phyloP scores from a whole-genome alignment of 2,888 invertebrate genomes.

The Lobophora halterata region DNA sequence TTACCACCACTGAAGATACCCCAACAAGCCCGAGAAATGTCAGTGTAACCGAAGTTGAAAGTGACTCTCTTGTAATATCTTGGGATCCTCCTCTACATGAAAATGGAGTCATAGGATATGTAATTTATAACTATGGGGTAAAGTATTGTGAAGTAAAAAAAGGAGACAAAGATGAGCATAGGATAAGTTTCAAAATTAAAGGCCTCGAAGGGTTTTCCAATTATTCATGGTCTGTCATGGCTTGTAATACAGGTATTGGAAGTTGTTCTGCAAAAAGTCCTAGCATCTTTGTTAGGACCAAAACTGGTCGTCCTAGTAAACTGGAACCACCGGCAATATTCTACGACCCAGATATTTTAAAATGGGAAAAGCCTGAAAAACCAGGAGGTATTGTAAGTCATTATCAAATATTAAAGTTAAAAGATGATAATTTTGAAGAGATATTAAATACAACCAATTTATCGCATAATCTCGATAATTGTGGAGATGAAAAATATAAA shows the following conservation, averaged over 20 bases:
- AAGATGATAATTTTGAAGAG: slow-evolving; percentile 47
- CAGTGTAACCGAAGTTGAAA: slow-evolving; percentile 78
- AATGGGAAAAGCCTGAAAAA: slow-evolving; percentile 74
- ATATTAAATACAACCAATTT: slow-evolving; percentile 46
- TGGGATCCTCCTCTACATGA: slow-evolving; percentile 86
- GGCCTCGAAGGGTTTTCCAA: slow-evolving; percentile 81
- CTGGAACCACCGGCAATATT: slow-evolving; percentile 49
- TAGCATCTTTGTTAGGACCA: slow-evolving; percentile 77
- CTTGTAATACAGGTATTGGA: slow-evolving; percentile 82
- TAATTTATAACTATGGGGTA: slow-evolving; percentile 73
- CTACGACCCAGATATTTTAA: slow-evolving; percentile 50
- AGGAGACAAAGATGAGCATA: slow-evolving; percentile 42
- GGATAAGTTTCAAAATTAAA: slow-evolving; percentile 47
- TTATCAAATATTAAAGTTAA: slow-evolving; percentile 77
- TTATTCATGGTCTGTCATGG: slow-evolving; percentile 85
- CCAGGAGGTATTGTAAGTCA: slow-evolving; percentile 78
- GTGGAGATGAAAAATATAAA: slow-evolving; percentile 61
- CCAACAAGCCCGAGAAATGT: slow-evolving; percentile 81
- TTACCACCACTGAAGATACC: slow-evolving; percentile 87
- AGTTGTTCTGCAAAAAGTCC: slow-evolving; percentile 80
- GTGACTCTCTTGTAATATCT: slow-evolving; percentile 81
- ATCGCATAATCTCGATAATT: slow-evolving; percentile 42
- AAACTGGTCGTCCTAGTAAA: slow-evolving; percentile 81
- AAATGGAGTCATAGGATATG: slow-evolving; percentile 88
- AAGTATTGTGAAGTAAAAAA: slow-evolving; percentile 44